Base-by-base conservation (phyloP, 2,888 invertebrate genomes). In the Tipula unca region DNA sequence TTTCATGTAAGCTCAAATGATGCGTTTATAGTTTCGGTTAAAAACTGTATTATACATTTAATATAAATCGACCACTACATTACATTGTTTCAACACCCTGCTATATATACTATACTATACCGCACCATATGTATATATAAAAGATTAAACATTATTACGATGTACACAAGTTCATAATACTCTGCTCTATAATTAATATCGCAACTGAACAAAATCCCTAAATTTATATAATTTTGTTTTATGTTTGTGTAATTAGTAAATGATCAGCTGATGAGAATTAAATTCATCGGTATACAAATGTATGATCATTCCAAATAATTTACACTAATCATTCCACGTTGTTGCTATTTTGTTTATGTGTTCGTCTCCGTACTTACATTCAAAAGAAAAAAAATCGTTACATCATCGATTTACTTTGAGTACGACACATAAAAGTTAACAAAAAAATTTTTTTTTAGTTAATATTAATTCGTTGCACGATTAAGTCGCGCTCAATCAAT, bases 371-470 rank as follows among this genome's bases (percentile, higher is more conserved):
- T 25, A 69, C 25, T 69, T 69, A 32, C 6, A 32, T 32, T 32
- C 25, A 69, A 69, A 69, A 20, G 6, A 8, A 69, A 69, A 69
- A 25, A 25, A 69, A 69, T 69, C 69, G 25, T 69, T 69, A 25
- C 69, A 69, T 69, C 69, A 69, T 69, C 69, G 69, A 69, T 69
- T 69, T 48, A 48, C n/a, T 48, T n/a, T n/a, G n/a, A n/a, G n/a
- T n/a, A 13, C 17, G 17, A 17, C 48, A 48, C 6, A 2, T n/a
- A 69, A 69, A 17, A 17, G 48, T 54, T 17, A 54, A 54, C 13
- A 69, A 8, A 69, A 48, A 25, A 69, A 25, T 25, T 5, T 25
- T 69, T 25, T 5, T 25, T 69, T 69, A 69, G 69, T 69, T 69
- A 69, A 69, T 69, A 25, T 69, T 1, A 69, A 10, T 69, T 69